Conservation (phyloP, 2,888 invertebrate genomes). For the Rhyacophila evoluta region DNA sequence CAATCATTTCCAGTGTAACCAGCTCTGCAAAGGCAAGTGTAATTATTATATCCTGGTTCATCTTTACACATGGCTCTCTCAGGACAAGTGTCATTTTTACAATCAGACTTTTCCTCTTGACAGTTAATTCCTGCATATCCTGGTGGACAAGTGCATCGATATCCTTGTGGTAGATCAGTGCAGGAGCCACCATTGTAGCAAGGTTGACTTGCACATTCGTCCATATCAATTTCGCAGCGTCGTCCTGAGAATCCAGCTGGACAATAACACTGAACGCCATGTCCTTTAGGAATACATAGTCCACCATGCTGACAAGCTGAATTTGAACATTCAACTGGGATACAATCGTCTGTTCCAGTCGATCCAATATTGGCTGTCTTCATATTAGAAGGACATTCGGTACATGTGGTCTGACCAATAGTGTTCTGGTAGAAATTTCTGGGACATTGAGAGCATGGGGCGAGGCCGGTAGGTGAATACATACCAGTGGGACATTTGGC, state of each 20-base stretch:
- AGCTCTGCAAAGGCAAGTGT: constrained; percentile 92
- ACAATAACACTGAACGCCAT: constrained; percentile 91
- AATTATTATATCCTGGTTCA: constrained; percentile 88
- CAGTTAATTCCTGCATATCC: constrained; percentile 95
- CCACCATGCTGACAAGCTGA: constrained; percentile 93
- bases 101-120: constrained; percentile 93
- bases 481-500: constrained; percentile 90
- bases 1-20: constrained; percentile 96
- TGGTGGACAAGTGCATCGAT: constrained; percentile 87
- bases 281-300: constrained; percentile 89
- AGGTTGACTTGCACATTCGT: constrained; percentile 94
- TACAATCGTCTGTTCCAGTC: constrained; percentile 86
- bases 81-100: constrained; percentile 90
- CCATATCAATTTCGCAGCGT: constrained; percentile 93
- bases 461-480: constrained; percentile 93
- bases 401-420: constrained; percentile 86
- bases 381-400: constrained; percentile 92
- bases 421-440: constrained; percentile 91
- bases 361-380: constrained; percentile 86
- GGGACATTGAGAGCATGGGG: constrained; percentile 94
- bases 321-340: constrained; percentile 87
- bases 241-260: constrained; percentile 95
- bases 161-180: constrained; percentile 92
- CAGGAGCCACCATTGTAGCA: constrained; percentile 95
- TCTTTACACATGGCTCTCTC: constrained; percentile 98